Evolutionary conservation across 2,888 invertebrate species (phyloP).

Genomic region (Chymomyza caudatula): DNA sequence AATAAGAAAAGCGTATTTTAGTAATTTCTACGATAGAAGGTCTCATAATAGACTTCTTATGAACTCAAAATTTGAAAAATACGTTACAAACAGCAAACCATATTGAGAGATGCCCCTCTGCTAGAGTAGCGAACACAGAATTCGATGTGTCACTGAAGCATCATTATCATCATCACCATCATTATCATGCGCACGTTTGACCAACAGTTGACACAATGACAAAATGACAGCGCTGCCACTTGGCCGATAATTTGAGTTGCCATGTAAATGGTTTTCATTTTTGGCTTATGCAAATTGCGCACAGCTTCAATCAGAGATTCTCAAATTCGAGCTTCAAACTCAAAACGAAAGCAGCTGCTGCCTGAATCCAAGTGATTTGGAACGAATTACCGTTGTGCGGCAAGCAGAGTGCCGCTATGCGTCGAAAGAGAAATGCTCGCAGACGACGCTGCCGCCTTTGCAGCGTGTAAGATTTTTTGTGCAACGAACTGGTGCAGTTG

Average conservation of each 20-base stretch:
- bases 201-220: background rate
- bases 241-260: background rate
- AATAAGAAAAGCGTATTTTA: no score
- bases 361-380: conserved; percentile 39
- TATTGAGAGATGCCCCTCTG: background rate
- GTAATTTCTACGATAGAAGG: no score
- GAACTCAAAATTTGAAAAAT: no score
- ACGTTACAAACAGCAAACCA: background rate
- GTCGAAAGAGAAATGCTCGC: conserved; percentile 43
- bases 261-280: conserved; percentile 1
- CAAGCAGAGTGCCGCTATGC: conserved; percentile 35
- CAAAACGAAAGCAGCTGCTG: conserved; percentile 53
- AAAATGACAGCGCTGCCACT: background rate
- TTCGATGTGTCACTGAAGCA: conserved; percentile 39
- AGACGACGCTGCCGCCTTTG: conserved; percentile 5
- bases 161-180: conserved; percentile 36
- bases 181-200: background rate
- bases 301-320: background rate
- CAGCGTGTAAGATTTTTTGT: conserved; percentile 12
- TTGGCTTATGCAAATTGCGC: conserved; percentile 54
- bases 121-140: background rate
- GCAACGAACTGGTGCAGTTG: conserved; percentile 36
- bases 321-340: conserved; percentile 7
- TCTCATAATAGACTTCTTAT: no score
- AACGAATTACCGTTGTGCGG: conserved; percentile 62